Evolutionary conservation across 2,113 vertebrate species (phyloP).

Genomic region (Alaudala cheleensis): DNA sequence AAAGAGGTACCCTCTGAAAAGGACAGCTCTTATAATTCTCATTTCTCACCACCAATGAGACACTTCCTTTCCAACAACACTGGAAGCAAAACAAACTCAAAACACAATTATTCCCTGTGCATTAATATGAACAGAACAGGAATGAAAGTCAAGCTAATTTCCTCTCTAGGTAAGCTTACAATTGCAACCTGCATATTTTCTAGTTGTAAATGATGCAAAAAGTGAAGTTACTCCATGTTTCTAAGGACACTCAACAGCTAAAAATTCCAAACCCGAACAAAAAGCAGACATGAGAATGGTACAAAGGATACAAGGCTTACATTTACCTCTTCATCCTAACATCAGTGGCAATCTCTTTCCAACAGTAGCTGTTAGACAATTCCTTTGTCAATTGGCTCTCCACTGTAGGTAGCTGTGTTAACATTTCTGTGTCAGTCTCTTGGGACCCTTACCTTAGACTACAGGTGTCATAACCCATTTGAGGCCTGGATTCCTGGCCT

Average conservation of each 20-base stretch:
- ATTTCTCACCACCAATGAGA: background rate
- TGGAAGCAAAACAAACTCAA: background rate
- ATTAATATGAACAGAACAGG: background rate
- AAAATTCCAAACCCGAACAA: background rate
- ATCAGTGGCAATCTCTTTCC: background rate
- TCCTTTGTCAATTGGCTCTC: background rate
- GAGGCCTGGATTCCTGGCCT: background rate
- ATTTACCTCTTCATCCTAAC: background rate
- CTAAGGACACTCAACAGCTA: background rate
- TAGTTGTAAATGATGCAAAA: background rate
- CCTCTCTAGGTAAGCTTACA: background rate
- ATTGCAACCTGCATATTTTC: background rate
- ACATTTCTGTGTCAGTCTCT: accelerated
- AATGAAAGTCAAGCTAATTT: background rate
- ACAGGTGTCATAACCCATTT: background rate
- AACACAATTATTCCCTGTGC: background rate
- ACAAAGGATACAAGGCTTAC: background rate
- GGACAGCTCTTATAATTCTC: background rate
- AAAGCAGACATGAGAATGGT: background rate
- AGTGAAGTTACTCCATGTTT: background rate
- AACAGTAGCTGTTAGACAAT: background rate
- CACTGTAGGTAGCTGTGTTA: background rate
- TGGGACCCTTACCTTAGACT: background rate
- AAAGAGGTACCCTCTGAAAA: background rate
- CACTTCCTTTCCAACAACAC: background rate